Evolutionary conservation across 2,888 invertebrate species (phyloP).

Genomic region (Volucella bombylans): DNA sequence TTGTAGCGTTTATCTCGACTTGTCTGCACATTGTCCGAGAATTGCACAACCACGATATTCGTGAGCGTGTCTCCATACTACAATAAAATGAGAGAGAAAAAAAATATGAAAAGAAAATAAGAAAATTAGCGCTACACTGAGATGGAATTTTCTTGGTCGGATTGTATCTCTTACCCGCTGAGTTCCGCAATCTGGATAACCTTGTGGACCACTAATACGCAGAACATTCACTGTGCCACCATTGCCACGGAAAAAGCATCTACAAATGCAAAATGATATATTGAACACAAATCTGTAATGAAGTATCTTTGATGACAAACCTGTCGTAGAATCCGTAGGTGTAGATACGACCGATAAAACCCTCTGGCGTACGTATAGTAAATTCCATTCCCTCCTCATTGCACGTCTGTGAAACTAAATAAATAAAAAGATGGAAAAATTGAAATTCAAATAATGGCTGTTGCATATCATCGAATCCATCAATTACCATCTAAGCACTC

Average conservation of each 20-base stretch:
- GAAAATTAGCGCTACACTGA: constrained; percentile 68
- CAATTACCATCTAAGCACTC: constrained; percentile 93
- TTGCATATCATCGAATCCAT: constrained; percentile 33
- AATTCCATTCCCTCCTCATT: constrained; percentile 98
- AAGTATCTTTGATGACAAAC: constrained; percentile 73
- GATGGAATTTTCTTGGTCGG: constrained; percentile 48
- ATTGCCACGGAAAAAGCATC: constrained; percentile 95
- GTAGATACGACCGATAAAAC: constrained; percentile 94
- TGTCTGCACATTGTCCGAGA: constrained; percentile 96
- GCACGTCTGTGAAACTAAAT: constrained; percentile 93
- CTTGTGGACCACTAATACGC: constrained; percentile 93
- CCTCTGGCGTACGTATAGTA: constrained; percentile 92
- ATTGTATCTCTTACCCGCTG: constrained; percentile 85
- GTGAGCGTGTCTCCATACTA: constrained; percentile 95
- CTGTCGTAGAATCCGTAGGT: constrained; percentile 95
- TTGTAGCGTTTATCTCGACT: constrained; percentile 95
- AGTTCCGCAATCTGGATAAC: constrained; percentile 97
- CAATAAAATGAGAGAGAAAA: constrained; percentile 77
- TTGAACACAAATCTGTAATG: constrained; percentile 35
- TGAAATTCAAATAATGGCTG: constrained; percentile 62
- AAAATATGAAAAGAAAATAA: constrained; percentile 9
- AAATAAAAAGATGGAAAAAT: constrained; percentile 56
- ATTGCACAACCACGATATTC: constrained; percentile 96
- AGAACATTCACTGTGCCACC: constrained; percentile 92
- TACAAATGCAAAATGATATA: constrained; percentile 73